Base-by-base conservation (phyloP, 2,888 invertebrate genomes). In the Dione vanillae region DNA sequence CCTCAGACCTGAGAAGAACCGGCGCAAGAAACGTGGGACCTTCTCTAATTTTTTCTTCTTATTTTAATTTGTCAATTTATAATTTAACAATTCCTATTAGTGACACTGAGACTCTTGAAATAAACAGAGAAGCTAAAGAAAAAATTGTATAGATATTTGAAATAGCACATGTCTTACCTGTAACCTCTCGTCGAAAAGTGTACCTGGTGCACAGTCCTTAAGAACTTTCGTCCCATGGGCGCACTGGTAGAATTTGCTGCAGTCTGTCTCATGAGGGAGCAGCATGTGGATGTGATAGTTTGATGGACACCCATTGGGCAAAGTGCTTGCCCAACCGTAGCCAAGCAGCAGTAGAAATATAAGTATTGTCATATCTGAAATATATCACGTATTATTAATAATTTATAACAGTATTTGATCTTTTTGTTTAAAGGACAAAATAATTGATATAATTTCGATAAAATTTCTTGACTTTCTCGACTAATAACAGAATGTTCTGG, bases 321-420 rank as follows among this genome's bases (percentile, higher is more conserved):
- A 75, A 12, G 77, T 80, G 74, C 83, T 83, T 35, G 87, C 87
- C 76, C 85, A 85, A 79, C 78, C 83, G 58, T 74, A 81, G 76
- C 76, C 86, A 73, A 67, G 58, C 74, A 81, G 69, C 52, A 78
- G 65, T 52, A 83, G 67, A 51, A 75, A 62, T 70, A 72, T 47
- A 74, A 79, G 73, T 77, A 78, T 75, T 78, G 77, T 77, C 83
- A 85, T 69, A 74, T 76, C 83, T 84, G 78, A 77, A 80, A 47
- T 54, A 41, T 56, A 52, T 14, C 20, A 27, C 27, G 27, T 27
- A 5, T 27, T 27, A 27, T 3, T 27, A 27, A 27, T n/a, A n/a
- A 41, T 20, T n/a, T 11, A 14, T 14, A 20, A 35, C 47, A 35
- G n/a, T 7, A 27, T 16, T 12, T 47, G 0, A 19, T 9, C 10